Base-by-base conservation (phyloP, 2,888 invertebrate species). In the Plagodis pulveraria region DNA sequence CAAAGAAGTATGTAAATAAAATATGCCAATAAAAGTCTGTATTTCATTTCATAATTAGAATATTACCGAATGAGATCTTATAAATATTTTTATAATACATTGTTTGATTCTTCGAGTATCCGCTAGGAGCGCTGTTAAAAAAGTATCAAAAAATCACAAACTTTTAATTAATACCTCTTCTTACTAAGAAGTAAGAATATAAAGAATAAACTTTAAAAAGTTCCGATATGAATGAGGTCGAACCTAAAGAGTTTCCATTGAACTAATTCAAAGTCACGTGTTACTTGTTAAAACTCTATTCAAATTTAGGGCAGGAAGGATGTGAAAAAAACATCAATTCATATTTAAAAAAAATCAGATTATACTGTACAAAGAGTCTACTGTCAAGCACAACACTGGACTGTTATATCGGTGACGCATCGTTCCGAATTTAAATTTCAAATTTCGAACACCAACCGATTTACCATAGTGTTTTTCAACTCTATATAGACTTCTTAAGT, bases 381-480 rank as follows among this genome's bases (percentile, higher is more conserved):
- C 50, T 59, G 54, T 46, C 50, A 46, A 47, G 35, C 53, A 53
- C 59, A 64, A 71, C 64, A 67, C 63, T 54, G 64, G 50, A 35
- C 59, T 59, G 62, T 70, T 68, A 64, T 74, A 75, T 75, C 75
- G 67, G 67, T 69, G 72, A 70, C 71, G 67, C 69, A 72, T 73
- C 73, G 66, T 69, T 71, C 69, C 56, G 62, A 62, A 76, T 74
- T 69, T 66, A 65, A 66, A 69, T 68, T 63, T 60, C 65, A 67
- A 70, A 66, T 69, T 58, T 64, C 34, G 56, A 49, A 60, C 50
- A 44, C 50, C 47, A 44, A 11, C 34, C 43, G 47, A 55, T 46
- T 49, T 52, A 56, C 45, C 64, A 56, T 57, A 58, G 50, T 50
- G 54, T 40, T 57, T 57, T 57, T 59, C 11, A n/a, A 47, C 36